Percentiles rank a stretch among this genome's conserved stretches.
phyloP scores from a whole-genome alignment of 1,140 invertebrate species.

The Zaprionus nigranus region DNA sequence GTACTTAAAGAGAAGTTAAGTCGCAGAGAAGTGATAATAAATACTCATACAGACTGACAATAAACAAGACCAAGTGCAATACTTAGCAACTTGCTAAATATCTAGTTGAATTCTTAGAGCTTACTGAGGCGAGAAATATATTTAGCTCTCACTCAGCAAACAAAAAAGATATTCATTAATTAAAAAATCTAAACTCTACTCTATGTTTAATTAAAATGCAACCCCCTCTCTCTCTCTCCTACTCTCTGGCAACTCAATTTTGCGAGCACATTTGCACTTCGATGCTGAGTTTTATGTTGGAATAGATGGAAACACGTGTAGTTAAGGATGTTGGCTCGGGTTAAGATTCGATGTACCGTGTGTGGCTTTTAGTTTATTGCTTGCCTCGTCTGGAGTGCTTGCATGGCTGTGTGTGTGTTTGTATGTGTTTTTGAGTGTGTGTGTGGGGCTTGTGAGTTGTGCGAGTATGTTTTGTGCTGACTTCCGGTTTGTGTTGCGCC shows the following conservation, averaged over 20 bases:
- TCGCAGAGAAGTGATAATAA: neutral
- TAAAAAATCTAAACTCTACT: conserved; percentile 6
- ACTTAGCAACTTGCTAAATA: neutral
- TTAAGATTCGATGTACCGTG: conserved; percentile 23
- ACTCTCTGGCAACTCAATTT: neutral
- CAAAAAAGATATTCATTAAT: neutral
- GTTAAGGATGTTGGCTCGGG: conserved; percentile 17
- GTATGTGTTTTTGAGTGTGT: neutral
- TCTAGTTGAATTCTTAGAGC: neutral
- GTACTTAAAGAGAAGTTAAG: neutral
- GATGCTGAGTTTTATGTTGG: conserved; percentile 10
- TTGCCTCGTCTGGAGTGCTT: conserved; percentile 2
- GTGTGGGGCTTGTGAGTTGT: conserved; percentile 22
- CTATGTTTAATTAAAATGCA: neutral
- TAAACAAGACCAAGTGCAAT: neutral
- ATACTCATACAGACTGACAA: neutral
- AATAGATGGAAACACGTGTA: conserved; percentile 12
- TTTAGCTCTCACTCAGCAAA: neutral
- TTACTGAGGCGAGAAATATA: no score
- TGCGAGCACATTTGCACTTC: conserved; percentile 4
- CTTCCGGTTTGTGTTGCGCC: conserved; percentile 46
- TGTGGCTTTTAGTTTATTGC: conserved; percentile 39
- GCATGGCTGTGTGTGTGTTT: neutral
- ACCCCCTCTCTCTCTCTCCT: neutral
- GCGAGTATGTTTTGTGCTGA: conserved; percentile 38